Evolutionary conservation across 2,888 invertebrate genomes (phyloP), one percentile per base, ranked within the genome.

Genomic region (Carterocephalus palaemon): DNA sequence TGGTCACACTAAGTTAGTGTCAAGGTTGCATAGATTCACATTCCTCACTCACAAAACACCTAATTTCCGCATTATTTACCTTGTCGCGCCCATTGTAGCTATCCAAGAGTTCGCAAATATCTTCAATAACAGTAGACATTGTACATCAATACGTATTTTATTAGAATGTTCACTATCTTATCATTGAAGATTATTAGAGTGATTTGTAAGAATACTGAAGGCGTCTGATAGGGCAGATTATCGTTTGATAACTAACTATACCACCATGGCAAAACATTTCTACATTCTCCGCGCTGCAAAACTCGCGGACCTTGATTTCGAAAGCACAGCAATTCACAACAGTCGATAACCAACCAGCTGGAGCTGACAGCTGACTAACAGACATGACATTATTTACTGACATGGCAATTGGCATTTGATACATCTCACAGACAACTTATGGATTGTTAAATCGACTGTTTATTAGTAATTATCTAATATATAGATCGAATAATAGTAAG

Each of bases 71-170:
- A 73, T 77, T 65, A 55, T 62, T 75, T 83, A 92, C 92, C 90
- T 95, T 95, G 84, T 96, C 95, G 69, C 95, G 89, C n/a, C 95
- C 95, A 67, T 90, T 91, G 69, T 95, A 94, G 33, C 92, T 92
- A 53, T 94, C 92, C 56, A 96, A 85, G 64, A 93, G 89, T 63
- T 91, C 90, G 72, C 92, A 92, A 67, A 92, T 88, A 84, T 90
- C 90, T 66, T 87, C 86, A 38, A 74, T 56, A 47, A 79, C 40
- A 12, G 80, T 70, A 59, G 79, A 73, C 85, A 85, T 86, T 52
- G 54, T 64, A 8, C 12, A 22, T 45, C 22, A 20, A 51, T 53
- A 36, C 39, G 9, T 8, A 31, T 32, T 33, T 28, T 45, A 26
- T 47, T 32, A 22, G 28, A 28, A n/a, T 36, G 36, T 29, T 36